Conservation (phyloP, 1,140 invertebrate genomes). For the Steinernema khuongi region DNA sequence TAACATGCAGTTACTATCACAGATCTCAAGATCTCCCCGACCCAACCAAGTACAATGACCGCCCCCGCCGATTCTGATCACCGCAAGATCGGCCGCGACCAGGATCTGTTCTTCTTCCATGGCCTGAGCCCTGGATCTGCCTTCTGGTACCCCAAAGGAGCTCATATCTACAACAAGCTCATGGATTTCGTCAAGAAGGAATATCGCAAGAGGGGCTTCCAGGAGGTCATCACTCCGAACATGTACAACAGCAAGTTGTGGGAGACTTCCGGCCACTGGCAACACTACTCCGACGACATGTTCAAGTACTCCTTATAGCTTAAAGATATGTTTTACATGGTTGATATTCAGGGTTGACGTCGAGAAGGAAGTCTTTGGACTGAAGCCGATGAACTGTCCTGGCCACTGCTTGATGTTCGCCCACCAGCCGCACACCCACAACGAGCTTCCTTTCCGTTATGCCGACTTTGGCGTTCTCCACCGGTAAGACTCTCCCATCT, state of each 20-base stretch:
- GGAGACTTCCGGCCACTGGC: conserved; percentile 96
- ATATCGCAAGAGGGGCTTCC: conserved; percentile 86
- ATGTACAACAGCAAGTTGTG: conserved; percentile 94
- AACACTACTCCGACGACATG: conserved; percentile 75
- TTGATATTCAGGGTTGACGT: conserved; percentile 87
- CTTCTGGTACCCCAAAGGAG: conserved; percentile 92
- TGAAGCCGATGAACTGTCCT: conserved; percentile 99
- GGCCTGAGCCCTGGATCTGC: conserved; percentile 94
- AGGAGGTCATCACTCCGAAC: conserved; percentile 85
- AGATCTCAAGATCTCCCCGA: too few relatives aligned
- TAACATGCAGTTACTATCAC: too few relatives aligned
- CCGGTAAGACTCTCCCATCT: conserved; percentile 63
- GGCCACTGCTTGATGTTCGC: conserved; percentile 82
- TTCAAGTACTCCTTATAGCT: conserved; percentile 42
- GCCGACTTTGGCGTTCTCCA: conserved; percentile 97
- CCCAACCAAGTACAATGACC: too few relatives aligned
- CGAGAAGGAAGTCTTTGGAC: conserved; percentile 92
- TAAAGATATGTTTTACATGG: conserved; percentile 6
- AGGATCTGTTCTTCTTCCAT: conserved; percentile 98
- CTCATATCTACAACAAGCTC: conserved; percentile 91
- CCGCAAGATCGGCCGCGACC: conserved; percentile 87
- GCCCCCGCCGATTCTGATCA: too few relatives aligned
- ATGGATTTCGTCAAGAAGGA: conserved; percentile 79
- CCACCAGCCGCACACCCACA: conserved; percentile 78
- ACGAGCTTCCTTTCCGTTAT: conserved; percentile 84